Evolutionary conservation across 2,113 vertebrate genomes (phyloP).

Genomic region (Pelmatolapia mariae): DNA sequence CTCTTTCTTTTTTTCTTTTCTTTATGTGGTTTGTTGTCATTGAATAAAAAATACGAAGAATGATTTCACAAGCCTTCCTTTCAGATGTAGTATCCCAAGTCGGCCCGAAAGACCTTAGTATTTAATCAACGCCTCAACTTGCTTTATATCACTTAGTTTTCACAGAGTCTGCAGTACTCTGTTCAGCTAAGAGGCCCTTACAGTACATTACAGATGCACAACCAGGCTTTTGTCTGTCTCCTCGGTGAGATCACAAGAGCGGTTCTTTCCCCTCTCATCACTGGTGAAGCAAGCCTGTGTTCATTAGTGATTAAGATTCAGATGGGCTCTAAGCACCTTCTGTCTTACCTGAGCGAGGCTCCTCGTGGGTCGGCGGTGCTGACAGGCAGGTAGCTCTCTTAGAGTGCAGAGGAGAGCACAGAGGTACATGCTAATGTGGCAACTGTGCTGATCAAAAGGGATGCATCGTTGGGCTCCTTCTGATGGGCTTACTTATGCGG

Average conservation of each 20-base stretch:
- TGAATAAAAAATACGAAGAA: background rate
- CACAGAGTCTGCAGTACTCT: background rate
- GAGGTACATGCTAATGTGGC: conserved; percentile 52
- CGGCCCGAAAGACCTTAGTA: background rate
- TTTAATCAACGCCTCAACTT: background rate
- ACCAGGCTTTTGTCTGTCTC: conserved; percentile 5
- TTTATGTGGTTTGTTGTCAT: conserved; percentile 18
- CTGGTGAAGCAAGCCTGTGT: background rate
- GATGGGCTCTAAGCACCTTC: conserved; percentile 9
- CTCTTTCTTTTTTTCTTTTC: background rate
- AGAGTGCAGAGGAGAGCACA: background rate
- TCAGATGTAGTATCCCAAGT: background rate
- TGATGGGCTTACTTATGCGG: conserved; percentile 33
- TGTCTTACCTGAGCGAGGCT: conserved; percentile 36
- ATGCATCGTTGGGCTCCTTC: background rate
- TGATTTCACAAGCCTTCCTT: background rate
- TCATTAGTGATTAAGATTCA: conserved; percentile 47
- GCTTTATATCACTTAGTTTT: background rate
- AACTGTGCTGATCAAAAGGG: conserved; percentile 55
- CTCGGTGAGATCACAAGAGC: conserved; percentile 8
- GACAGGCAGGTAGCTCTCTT: conserved; percentile 36
- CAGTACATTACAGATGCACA: conserved; percentile 15
- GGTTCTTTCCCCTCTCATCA: background rate
- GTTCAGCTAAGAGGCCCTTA: background rate
- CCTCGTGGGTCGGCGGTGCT: background rate